Evolutionary conservation across 2,113 vertebrate genomes (phyloP).

Genomic region (Tretioscincus oriximinensis): DNA sequence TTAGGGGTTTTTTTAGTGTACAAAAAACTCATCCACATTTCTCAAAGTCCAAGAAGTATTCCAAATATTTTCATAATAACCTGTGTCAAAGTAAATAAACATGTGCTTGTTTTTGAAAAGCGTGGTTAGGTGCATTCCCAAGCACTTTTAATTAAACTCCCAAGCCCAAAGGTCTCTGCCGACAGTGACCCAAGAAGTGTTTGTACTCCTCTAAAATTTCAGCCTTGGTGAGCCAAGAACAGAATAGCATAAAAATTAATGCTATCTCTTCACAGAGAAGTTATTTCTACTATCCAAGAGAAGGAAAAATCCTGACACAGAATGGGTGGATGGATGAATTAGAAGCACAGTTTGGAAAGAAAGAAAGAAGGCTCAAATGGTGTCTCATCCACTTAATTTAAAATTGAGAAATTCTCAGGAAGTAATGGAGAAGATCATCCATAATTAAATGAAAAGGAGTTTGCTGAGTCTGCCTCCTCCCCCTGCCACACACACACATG

Average conservation of each 20-base stretch:
- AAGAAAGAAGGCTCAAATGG: too few relatives aligned
- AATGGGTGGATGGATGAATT: background rate
- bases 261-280: background rate
- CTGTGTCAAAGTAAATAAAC: background rate
- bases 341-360: background rate
- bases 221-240: slow-evolving; percentile 17
- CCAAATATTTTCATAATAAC: background rate
- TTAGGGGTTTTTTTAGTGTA: too few relatives aligned
- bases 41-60: background rate
- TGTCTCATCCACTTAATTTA: too few relatives aligned
- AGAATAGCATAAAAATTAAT: background rate
- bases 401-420: too few relatives aligned
- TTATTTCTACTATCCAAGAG: background rate
- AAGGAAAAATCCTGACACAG: background rate
- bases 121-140: background rate
- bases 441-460: too few relatives aligned
- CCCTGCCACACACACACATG: too few relatives aligned
- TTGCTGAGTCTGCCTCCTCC: too few relatives aligned
- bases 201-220: slow-evolving; percentile 8
- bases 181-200: slow-evolving; percentile 20
- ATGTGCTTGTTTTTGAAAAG: background rate
- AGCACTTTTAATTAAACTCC: background rate
- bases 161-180: slow-evolving; percentile 3
- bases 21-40: background rate
- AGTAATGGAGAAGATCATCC: too few relatives aligned